These are phyloP conservation scores for Eucidaris tribuloides DNA, from an alignment of 35 echinoderm and acorn worm genomes.

Conservation along the genomic window DNA sequence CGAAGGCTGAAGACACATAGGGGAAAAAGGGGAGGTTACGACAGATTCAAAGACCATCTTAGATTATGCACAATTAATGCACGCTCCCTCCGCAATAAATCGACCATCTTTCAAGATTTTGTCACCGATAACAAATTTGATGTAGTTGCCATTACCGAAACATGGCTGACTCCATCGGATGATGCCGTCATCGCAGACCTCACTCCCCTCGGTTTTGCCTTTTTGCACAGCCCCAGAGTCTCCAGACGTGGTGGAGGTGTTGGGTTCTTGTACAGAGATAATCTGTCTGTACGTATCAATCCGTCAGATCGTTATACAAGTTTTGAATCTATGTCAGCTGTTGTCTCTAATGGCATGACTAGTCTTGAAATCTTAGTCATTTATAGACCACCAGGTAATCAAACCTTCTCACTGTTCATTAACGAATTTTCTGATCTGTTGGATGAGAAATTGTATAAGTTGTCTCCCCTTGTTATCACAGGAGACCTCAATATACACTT, in stretches of 20 bases:
- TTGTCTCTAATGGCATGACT: neutral
- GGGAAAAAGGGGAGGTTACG: neutral
- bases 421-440: neutral
- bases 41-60: neutral
- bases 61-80: slow-evolving; percentile 14
- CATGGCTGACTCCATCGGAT: slow-evolving; percentile 13
- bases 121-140: slow-evolving; percentile 13
- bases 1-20: neutral
- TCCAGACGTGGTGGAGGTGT: neutral
- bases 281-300: neutral
- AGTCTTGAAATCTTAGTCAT: neutral
- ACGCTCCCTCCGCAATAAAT: slow-evolving; percentile 8
- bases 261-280: neutral
- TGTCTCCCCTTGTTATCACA: neutral
- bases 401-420: neutral
- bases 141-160: slow-evolving; percentile 20
- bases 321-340: slow-evolving; percentile 1
- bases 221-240: neutral
- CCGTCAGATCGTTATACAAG: neutral
- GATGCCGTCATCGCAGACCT: neutral
- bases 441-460: slow-evolving; percentile 11
- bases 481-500: slow-evolving; percentile 2
- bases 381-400: neutral
- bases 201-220: neutral
- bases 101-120: neutral